Evolutionary conservation across 2,797 vertebrate genomes (phyloP), one percentile per base, ranked within the genome.

Genomic region (Cuniculus paca): DNA sequence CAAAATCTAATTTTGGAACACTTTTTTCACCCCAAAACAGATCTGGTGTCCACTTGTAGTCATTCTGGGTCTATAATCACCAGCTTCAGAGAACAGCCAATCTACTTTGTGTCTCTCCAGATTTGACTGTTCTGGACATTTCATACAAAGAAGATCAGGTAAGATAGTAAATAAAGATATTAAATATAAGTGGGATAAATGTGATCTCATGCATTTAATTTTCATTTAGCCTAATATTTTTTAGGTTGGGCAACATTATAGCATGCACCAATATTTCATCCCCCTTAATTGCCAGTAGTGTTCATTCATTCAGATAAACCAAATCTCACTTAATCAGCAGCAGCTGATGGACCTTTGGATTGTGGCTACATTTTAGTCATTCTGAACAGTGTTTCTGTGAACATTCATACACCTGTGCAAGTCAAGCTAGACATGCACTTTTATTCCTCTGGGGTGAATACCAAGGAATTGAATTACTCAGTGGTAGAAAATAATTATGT

Each of bases 1-100:
- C 3, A 50, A 50, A 24, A 50, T 61, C 50, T 86, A 77, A 93
- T 87, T 88, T 91, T 48, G 94, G 74, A 87, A 95, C 11, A 85
- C 22, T 56, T 94, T 45, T 36, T 26, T 91, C 80, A 90, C 10
- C 22, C 60, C 17, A 20, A 61, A 92, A 81, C 7, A 93, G 14
- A 79, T 17, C 16, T 60, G 2, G 0, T 34, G 31, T 39, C 19
- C 28, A 36, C 26, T 42, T 93, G 20, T 14, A 88, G n/a, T 85
- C 61, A 78, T n/a, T 93, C 45, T 34, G 24, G 2, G 3, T 83
- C 79, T 26, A 42, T 10, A 68, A 74, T 5, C 26, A 78, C 17
- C 12, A n/a, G 63, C n/a, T 11, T 74, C 48, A 94, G 48, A 61
- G 2, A 91, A 34, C n/a, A 91, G 54, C 12, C 74, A 31, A 26